Conservation (phyloP, 2,888 invertebrate genomes). For the Tryphoninae sp. region DNA sequence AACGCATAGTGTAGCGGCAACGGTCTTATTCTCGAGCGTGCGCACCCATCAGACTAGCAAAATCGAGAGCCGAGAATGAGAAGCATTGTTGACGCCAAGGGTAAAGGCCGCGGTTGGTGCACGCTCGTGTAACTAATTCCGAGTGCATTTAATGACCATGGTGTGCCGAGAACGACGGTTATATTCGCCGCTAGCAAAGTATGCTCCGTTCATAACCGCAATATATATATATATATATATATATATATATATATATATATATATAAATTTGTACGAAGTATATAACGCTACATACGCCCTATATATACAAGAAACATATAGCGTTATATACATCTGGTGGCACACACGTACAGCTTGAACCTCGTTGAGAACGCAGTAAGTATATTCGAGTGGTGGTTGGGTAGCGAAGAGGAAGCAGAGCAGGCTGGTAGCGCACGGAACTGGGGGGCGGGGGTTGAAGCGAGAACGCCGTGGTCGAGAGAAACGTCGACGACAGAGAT, state of each 20-base stretch:
- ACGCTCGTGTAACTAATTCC: conserved; percentile 70
- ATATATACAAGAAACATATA: background rate
- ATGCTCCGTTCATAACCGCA: no score
- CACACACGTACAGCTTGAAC: background rate
- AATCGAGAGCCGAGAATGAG: no score
- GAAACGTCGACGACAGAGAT: conserved; percentile 10
- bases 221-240: no score
- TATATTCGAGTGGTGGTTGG: conserved; percentile 20
- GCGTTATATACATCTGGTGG: conserved; percentile 16
- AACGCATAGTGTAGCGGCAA: no score
- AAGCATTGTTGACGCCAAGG: conserved; percentile 12
- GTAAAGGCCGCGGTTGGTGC: conserved; percentile 46
- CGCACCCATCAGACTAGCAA: no score
- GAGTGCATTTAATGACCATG: conserved; percentile 71
- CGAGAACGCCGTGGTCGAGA: conserved; percentile 12
- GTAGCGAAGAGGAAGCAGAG: conserved; percentile 6
- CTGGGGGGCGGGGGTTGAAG: conserved; percentile 28
- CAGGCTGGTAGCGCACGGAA: conserved; percentile 10
- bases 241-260: no score
- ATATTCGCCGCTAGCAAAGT: conserved; percentile 34
- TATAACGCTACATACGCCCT: no score
- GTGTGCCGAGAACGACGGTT: conserved; percentile 44
- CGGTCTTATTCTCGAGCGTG: no score
- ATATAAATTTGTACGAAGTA: no score
- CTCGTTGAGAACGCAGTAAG: conserved; percentile 34